Evolutionary conservation across 2,888 invertebrate genomes (phyloP).

Genomic region (Malachius bipustulatus): DNA sequence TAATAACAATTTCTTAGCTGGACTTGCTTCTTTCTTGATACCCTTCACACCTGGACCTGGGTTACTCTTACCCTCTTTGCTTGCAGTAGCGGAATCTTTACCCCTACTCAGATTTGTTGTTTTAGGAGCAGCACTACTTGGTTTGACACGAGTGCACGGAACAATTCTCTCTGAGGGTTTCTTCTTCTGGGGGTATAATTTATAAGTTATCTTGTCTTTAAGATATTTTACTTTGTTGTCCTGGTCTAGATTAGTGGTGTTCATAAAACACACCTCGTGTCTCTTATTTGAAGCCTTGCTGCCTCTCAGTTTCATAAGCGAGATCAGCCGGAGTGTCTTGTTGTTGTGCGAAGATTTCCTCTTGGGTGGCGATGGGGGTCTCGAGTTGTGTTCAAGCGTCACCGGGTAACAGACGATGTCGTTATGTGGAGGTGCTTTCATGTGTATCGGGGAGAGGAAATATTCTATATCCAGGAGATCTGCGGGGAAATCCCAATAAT

Average conservation of each 20-base stretch:
- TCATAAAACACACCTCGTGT: slow-evolving; percentile 42
- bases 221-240: slow-evolving; percentile 49
- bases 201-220: slow-evolving; percentile 49
- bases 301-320: slow-evolving; percentile 38
- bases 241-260: slow-evolving; percentile 31
- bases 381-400: no score
- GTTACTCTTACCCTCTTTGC: neutral
- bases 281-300: slow-evolving; percentile 31
- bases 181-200: slow-evolving; percentile 32
- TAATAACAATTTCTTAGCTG: neutral
- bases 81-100: neutral
- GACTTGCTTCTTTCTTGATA: neutral
- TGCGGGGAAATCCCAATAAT: no score
- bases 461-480: no score
- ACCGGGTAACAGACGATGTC: no score
- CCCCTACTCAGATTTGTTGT: neutral
- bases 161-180: slow-evolving; percentile 10
- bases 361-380: slow-evolving; percentile 62
- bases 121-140: neutral
- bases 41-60: neutral
- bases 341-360: slow-evolving; percentile 65
- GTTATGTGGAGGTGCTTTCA: no score
- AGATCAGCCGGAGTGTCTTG: slow-evolving; percentile 53
- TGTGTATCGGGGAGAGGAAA: no score
- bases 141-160: neutral